Base-by-base conservation (phyloP, 2,888 invertebrate genomes). In the Polymixis lichenea region DNA sequence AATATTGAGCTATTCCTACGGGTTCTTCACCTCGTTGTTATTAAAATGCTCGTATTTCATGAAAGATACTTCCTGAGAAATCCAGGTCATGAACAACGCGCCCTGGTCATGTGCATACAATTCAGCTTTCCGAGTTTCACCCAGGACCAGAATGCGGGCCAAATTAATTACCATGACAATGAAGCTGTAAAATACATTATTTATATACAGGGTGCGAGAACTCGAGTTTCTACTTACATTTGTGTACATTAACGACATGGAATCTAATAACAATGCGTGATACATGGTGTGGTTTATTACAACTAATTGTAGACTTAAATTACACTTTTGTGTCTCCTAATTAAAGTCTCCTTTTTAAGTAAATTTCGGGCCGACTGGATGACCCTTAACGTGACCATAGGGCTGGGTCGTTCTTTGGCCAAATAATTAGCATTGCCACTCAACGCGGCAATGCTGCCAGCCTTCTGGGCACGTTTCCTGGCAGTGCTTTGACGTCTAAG, bases 151-250 rank as follows among this genome's bases (percentile, higher is more conserved):
- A 87, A 92, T 93, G 91, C 93, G 89, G 92, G 93, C 88, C 93
- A 94, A 92, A 94, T 94, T 93, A 94, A 95, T 95, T 95, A 95
- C 88, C 95, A 95, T 95, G 89, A 95, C 95, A 95, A 95, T 94
- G 89, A 84, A 85, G 80, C 77, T 80, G 91, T 95, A 90, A 93
- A 93, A 94, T 95, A 89, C 90, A 94, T 95, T 94, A 95, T 95
- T 95, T 94, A 95, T 93, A 90, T 56, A 80, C 78, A 80, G 90
- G 92, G 91, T 92, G 91, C 84, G 78, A 83, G 49, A 75, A 77
- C 56, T 79, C 72, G 58, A 84, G 89, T 92, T 91, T 92, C 92
- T 91, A 92, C 86, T 80, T 89, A 88, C 84, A 89, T 89, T 92
- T 90, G 90, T 90, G 87, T 91, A 89, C 88, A 92, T 91, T 90